A percentile compares a stretch with the other conserved stretches of the same genome.
phyloP scores from a whole-genome alignment of 1,140 invertebrate species.

The Drosophila tsacasi region DNA sequence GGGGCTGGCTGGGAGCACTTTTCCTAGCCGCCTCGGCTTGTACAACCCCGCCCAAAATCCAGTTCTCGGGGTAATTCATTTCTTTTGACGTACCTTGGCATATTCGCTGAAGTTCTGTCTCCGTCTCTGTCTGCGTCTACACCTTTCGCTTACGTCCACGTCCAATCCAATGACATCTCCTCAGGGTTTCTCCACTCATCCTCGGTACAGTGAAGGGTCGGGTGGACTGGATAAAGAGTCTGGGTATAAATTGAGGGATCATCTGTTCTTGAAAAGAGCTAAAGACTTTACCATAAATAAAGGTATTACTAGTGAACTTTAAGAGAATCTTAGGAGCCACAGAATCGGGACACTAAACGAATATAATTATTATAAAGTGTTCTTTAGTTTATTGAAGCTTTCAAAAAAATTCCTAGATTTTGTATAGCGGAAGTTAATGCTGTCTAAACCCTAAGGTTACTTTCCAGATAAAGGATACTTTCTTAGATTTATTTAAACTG shows the following conservation, averaged over 20 bases:
- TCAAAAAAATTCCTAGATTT: too few species aligned
- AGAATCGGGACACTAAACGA: neutral
- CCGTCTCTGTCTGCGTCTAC: slow-evolving; percentile 55
- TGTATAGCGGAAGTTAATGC: too few species aligned
- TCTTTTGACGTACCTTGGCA: slow-evolving; percentile 81
- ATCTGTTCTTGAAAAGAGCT: too few species aligned
- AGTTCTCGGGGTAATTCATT: slow-evolving; percentile 68
- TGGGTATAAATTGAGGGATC: neutral
- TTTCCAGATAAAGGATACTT: too few species aligned
- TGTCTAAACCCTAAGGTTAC: too few species aligned
- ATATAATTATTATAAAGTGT: too few species aligned
- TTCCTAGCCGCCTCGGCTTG: slow-evolving; percentile 4
- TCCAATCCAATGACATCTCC: slow-evolving; percentile 54
- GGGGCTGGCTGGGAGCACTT: slow-evolving; percentile 50
- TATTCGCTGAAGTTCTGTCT: slow-evolving; percentile 55
- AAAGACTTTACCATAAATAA: too few species aligned
- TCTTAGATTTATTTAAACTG: neutral
- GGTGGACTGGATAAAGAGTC: neutral
- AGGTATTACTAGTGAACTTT: too few species aligned
- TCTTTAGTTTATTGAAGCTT: too few species aligned
- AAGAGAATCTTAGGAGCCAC: neutral
- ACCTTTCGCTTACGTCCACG: slow-evolving; percentile 45
- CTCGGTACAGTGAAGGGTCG: slow-evolving; percentile 19
- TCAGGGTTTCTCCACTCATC: slow-evolving; percentile 32
- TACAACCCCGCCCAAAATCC: neutral